These are phyloP conservation scores for Sternarchorhynchus goeldii DNA, from an alignment of 2,797 vertebrate genomes.

Conservation along the genomic window DNA sequence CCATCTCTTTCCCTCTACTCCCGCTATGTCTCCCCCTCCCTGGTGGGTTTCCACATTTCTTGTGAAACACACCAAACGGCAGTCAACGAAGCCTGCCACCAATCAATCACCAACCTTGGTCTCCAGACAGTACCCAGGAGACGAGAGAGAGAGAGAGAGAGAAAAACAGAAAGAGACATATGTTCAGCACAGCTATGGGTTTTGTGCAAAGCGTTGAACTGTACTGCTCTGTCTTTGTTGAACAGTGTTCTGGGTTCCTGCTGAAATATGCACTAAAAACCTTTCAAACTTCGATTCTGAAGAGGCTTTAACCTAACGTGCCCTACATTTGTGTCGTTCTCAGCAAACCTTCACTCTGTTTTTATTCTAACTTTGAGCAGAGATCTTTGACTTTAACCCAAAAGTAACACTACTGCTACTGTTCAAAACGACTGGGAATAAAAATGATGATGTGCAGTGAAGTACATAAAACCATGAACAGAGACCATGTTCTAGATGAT, in stretches of 20 bases:
- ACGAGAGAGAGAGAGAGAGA: constrained; percentile 46
- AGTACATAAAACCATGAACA: too few species aligned
- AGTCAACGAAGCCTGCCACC: constrained; percentile 56
- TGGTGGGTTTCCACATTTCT: constrained; percentile 44
- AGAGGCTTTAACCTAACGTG: too few species aligned
- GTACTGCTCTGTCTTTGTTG: constrained; percentile 5
- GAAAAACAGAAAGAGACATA: constrained; percentile 42
- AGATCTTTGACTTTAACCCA: too few species aligned
- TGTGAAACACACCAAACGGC: constrained; percentile 50
- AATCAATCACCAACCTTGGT: constrained; percentile 65
- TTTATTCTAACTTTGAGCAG: too few species aligned
- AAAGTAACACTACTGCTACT: too few species aligned
- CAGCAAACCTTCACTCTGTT: too few species aligned
- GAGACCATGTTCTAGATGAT: too few species aligned
- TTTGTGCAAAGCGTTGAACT: constrained; percentile 7
- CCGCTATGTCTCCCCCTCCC: not conserved
- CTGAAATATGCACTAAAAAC: not conserved
- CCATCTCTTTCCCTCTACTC: constrained; percentile 41
- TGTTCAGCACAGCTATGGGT: constrained; percentile 21
- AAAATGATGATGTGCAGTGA: too few species aligned
- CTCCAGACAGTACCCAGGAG: constrained; percentile 52
- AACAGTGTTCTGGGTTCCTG: not conserved
- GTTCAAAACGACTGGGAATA: too few species aligned
- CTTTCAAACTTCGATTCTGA: too few species aligned
- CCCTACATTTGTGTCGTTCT: too few species aligned